A percentile compares a stretch with the other conserved stretches of the same genome.
These are phyloP conservation scores for Nettapus auritus DNA, from an alignment of 2,113 vertebrate species.

Conservation along the genomic window DNA sequence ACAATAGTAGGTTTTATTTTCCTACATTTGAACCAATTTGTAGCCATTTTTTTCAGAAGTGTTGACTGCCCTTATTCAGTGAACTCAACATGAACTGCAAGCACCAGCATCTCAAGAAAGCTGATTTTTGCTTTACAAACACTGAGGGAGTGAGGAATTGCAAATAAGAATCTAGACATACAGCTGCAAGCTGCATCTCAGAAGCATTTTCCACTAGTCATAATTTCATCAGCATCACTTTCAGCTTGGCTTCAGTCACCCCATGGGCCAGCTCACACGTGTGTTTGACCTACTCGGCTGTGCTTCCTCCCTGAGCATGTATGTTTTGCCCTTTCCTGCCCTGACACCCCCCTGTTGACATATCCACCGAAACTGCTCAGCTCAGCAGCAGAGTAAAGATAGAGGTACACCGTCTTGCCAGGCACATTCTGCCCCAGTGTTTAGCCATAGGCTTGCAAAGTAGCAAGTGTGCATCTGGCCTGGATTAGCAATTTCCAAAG, in stretches of 20 bases:
- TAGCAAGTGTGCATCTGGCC: background rate
- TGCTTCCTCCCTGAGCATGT: fast-evolving
- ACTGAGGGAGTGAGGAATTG: background rate
- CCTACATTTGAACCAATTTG: background rate
- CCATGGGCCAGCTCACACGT: background rate
- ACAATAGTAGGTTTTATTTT: background rate
- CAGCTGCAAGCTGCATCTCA: background rate
- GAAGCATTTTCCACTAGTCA: background rate
- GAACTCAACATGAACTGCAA: background rate
- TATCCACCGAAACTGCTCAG: fast-evolving
- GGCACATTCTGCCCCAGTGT: background rate
- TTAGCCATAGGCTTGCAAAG: background rate
- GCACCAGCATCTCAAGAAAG: background rate
- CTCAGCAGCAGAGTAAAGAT: background rate
- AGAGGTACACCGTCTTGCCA: background rate
- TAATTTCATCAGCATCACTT: background rate
- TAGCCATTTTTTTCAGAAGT: background rate
- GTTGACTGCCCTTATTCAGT: background rate
- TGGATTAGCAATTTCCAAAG: background rate
- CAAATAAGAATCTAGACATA: background rate
- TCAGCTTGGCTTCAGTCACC: background rate
- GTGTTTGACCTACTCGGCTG: fast-evolving
- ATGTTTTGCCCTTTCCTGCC: background rate
- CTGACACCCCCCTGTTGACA: fast-evolving
- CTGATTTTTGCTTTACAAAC: background rate